Evolutionary conservation across 2,113 vertebrate species (phyloP).

Genomic region (Vimba vimba): DNA sequence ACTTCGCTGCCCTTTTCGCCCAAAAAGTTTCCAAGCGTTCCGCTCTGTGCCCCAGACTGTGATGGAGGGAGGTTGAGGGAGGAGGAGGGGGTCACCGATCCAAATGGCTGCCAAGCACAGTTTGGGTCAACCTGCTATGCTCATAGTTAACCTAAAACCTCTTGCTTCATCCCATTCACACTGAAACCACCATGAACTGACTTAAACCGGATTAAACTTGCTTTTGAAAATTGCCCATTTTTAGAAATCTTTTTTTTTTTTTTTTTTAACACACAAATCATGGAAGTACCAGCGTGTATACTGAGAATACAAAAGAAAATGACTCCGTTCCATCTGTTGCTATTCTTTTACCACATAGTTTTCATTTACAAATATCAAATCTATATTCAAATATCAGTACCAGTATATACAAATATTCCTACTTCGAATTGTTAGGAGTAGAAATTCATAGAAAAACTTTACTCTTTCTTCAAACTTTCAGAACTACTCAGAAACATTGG

Average conservation of each 20-base stretch:
- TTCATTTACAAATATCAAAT: not conserved
- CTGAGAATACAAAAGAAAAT: not conserved
- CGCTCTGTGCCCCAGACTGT: conserved; percentile 58
- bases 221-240: not conserved
- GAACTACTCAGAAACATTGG: not conserved
- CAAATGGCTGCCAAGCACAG: conserved; percentile 60
- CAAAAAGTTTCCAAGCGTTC: conserved; percentile 72
- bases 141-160: conserved; percentile 52
- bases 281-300: not conserved
- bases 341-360: not conserved
- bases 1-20: conserved; percentile 69
- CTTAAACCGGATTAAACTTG: conserved; percentile 31
- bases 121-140: conserved; percentile 53
- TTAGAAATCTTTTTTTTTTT: no score
- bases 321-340: not conserved
- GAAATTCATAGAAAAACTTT: not conserved
- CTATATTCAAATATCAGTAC: not conserved
- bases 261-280: not conserved
- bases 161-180: conserved; percentile 53
- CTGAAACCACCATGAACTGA: conserved; percentile 41
- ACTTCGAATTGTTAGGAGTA: not conserved
- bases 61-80: conserved; percentile 10
- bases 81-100: conserved; percentile 64
- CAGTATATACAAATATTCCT: not conserved
- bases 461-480: not conserved